phyloP scores from a whole-genome alignment of 2,888 invertebrate genomes.

The Caenorhabditis macrosperma region DNA sequence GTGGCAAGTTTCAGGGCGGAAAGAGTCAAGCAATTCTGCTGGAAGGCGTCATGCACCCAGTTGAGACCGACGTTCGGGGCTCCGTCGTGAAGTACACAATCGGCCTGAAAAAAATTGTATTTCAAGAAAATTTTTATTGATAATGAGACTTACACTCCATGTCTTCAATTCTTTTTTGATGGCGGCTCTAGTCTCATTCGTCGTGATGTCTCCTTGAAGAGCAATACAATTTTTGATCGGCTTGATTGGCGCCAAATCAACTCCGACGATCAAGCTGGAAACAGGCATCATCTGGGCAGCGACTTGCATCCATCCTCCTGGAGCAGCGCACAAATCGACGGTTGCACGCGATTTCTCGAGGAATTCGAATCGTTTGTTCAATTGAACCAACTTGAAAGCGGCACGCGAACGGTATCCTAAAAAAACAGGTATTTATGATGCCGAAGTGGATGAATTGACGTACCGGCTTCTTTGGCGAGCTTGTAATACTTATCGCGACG shows the following conservation, averaged over 20 bases:
- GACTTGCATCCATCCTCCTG: constrained; percentile 87
- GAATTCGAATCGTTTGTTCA: constrained; percentile 97
- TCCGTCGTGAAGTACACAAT: constrained; percentile 96
- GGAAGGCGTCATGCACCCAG: constrained; percentile 97
- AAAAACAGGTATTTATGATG: not conserved
- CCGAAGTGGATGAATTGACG: not conserved
- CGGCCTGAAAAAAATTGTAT: constrained; percentile 95
- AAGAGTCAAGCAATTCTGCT: constrained; percentile 86
- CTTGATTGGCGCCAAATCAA: constrained; percentile 95
- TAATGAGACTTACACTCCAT: constrained; percentile 69
- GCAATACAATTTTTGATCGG: constrained; percentile 92
- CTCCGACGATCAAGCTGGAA: constrained; percentile 83
- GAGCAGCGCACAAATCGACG: constrained; percentile 98
- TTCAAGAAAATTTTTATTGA: too few relatives aligned
- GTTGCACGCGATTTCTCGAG: constrained; percentile 95
- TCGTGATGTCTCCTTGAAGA: constrained; percentile 95
- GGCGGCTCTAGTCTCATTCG: constrained; percentile 84
- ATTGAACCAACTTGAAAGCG: constrained; percentile 98
- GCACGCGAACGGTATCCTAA: constrained; percentile 95
- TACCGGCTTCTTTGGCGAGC: constrained; percentile 97
- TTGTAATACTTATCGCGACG: constrained; percentile 98
- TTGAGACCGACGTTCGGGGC: constrained; percentile 96
- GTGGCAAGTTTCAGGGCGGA: constrained; percentile 93
- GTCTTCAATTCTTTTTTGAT: constrained; percentile 77
- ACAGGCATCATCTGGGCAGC: constrained; percentile 96